Evolutionary conservation across 2,888 invertebrate species (phyloP).

Genomic region (Leptogaster cylindrica): DNA sequence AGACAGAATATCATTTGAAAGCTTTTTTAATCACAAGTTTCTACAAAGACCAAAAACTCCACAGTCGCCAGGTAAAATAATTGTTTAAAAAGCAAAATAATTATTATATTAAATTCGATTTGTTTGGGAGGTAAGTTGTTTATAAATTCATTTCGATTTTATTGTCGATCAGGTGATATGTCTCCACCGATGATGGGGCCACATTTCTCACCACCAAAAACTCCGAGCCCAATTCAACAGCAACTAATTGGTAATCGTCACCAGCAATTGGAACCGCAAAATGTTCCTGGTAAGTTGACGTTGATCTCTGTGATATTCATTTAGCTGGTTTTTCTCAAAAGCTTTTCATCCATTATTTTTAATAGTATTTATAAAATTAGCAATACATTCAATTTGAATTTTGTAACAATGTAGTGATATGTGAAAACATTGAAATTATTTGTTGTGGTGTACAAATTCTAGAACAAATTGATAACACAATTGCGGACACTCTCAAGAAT

Average conservation of each 20-base stretch:
- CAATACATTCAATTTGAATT: too few species aligned
- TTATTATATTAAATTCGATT: conserved; percentile 8
- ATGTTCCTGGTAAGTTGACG: too few species aligned
- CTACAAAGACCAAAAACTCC: conserved; percentile 70
- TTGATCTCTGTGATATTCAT: too few species aligned
- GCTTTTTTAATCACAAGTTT: conserved; percentile 95
- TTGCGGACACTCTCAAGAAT: conserved; percentile 67
- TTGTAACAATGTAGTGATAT: too few species aligned
- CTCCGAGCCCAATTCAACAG: conserved; percentile 63
- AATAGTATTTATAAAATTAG: too few species aligned
- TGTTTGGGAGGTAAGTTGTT: too few species aligned
- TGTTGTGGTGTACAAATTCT: too few species aligned
- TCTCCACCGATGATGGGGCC: conserved; percentile 53
- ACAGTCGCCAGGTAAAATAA: conserved; percentile 62
- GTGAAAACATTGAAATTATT: too few species aligned
- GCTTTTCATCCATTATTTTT: too few species aligned
- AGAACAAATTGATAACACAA: conserved; percentile 65
- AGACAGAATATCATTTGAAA: conserved; percentile 95
- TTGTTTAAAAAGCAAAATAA: background rate
- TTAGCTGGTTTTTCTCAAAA: conserved; percentile 41
- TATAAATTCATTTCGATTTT: too few species aligned
- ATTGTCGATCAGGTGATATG: conserved; percentile 59
- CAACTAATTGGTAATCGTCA: conserved; percentile 53
- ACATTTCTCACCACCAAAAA: conserved; percentile 59
- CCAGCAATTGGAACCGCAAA: conserved; percentile 53